A percentile compares a stretch with the other conserved stretches of the same genome.
phyloP scores from a whole-genome alignment of 2,113 vertebrate genomes.

The Microtus montanus region DNA sequence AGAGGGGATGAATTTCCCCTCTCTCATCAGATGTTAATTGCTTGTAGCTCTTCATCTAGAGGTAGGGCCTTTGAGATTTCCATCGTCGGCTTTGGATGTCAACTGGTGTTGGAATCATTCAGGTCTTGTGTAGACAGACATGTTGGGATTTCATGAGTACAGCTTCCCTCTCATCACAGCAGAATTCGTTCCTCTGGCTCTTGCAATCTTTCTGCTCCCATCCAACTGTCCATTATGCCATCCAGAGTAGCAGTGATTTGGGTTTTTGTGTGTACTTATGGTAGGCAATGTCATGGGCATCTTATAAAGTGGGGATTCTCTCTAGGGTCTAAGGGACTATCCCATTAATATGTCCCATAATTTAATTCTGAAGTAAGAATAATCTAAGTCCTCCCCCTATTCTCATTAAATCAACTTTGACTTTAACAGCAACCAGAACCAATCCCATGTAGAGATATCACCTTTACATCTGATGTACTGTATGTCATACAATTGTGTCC shows the following conservation, averaged over 20 bases:
- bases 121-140: neutral
- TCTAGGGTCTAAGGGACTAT: neutral
- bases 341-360: neutral
- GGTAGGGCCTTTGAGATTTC: neutral
- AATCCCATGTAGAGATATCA: neutral
- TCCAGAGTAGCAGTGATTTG: neutral
- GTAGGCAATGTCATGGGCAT: neutral
- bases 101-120: neutral
- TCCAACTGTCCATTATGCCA: neutral
- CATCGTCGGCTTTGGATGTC: neutral
- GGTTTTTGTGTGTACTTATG: neutral
- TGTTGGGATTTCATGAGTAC: neutral
- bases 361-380: conserved; percentile 18
- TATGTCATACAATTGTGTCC: neutral
- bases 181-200: neutral
- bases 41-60: neutral
- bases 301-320: neutral
- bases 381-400: neutral
- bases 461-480: neutral
- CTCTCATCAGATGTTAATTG: neutral
- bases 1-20: neutral
- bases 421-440: neutral
- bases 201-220: neutral
- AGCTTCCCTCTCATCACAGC: neutral
- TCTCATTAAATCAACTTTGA: neutral